Evolutionary conservation across 2,797 vertebrate genomes (phyloP).

Genomic region (Champsocephalus esox): DNA sequence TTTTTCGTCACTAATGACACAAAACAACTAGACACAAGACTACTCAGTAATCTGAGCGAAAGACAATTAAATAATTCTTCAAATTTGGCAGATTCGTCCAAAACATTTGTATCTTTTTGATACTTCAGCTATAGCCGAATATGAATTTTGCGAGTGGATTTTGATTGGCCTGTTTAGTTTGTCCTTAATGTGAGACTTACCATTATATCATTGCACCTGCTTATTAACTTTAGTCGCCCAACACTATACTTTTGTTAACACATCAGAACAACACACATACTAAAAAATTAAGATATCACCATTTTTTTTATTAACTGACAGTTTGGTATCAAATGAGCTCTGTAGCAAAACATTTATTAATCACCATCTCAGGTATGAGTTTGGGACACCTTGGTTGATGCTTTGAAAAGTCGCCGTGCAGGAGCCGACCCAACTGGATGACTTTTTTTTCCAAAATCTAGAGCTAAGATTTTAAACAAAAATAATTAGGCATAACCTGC

Average conservation of each 20-base stretch:
- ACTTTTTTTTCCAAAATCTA: background rate
- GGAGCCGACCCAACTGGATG: background rate
- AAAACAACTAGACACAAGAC: background rate
- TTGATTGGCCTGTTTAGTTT: background rate
- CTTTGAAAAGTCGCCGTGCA: background rate
- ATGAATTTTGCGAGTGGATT: background rate
- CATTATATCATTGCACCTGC: background rate
- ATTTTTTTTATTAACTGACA: background rate
- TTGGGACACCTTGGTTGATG: background rate
- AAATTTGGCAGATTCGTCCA: background rate
- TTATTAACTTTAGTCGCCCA: background rate
- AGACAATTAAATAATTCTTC: background rate
- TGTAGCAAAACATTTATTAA: background rate
- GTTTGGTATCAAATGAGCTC: background rate
- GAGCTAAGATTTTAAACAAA: background rate
- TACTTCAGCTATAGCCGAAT: background rate
- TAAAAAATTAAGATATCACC: background rate
- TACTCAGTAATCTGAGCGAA: background rate
- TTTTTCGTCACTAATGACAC: constrained; percentile 3
- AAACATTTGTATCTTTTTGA: background rate
- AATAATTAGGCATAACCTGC: constrained; percentile 10
- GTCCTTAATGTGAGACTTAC: too few species aligned
- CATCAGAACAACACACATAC: background rate
- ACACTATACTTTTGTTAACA: background rate
- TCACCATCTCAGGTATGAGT: background rate